phyloP scores from a whole-genome alignment of 2,113 vertebrate species.

The Hyla sarda region DNA sequence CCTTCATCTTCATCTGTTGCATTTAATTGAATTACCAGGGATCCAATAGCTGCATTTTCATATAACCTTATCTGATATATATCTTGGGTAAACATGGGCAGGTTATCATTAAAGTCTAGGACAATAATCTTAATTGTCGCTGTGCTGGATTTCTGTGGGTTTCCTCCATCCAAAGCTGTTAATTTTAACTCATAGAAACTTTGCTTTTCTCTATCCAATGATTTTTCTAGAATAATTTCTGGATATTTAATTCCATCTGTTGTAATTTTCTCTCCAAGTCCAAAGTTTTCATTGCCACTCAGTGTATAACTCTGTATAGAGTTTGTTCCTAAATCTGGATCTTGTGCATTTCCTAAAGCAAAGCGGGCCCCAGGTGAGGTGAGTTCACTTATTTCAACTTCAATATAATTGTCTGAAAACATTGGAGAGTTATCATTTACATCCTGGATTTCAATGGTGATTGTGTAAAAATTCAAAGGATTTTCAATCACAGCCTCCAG shows the following conservation, averaged over 20 bases:
- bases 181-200: constrained; percentile 63
- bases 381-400: constrained; percentile 72
- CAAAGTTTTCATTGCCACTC: background rate
- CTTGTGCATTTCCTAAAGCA: constrained; percentile 72
- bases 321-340: constrained; percentile 73
- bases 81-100: constrained; percentile 68
- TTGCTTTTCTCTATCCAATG: constrained; percentile 68
- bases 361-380: constrained; percentile 71
- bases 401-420: constrained; percentile 24
- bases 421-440: constrained; percentile 60
- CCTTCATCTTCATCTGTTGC: constrained; percentile 73
- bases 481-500: constrained; percentile 67
- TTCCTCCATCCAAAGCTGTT: constrained; percentile 69
- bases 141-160: constrained; percentile 67
- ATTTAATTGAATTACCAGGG: constrained; percentile 62
- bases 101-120: constrained; percentile 68
- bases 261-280: constrained; percentile 42
- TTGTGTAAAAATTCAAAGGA: constrained; percentile 69
- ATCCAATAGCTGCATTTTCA: constrained; percentile 68
- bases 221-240: constrained; percentile 63
- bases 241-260: constrained; percentile 60
- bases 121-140: constrained; percentile 67
- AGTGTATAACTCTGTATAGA: constrained; percentile 62
- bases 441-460: constrained; percentile 66
- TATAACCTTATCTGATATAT: constrained; percentile 61